phyloP scores from a whole-genome alignment of 2,888 invertebrate genomes.

The Notodonta ziczac region DNA sequence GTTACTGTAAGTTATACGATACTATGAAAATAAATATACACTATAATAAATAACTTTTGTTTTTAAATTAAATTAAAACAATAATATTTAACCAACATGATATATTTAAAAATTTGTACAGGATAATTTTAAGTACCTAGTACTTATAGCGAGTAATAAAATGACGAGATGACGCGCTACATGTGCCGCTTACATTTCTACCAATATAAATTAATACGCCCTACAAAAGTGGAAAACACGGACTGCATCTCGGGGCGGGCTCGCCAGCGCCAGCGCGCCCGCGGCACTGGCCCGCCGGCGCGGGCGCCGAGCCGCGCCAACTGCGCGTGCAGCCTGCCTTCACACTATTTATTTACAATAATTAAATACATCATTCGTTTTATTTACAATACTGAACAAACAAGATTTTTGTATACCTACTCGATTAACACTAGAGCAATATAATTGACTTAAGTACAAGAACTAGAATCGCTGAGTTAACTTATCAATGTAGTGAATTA shows the following conservation, averaged over 20 bases:
- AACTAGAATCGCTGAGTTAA: conserved; percentile 22
- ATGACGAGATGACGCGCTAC: conserved; percentile 59
- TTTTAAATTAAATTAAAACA: conserved; percentile 36
- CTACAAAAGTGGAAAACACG: conserved; percentile 15
- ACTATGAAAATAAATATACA: conserved; percentile 3
- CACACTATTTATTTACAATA: conserved; percentile 45
- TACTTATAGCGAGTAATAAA: conserved; percentile 57
- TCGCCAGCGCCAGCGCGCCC: not conserved
- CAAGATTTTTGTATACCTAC: conserved; percentile 17
- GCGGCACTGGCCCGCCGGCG: not conserved
- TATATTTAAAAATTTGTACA: conserved; percentile 80
- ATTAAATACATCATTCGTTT: conserved; percentile 26
- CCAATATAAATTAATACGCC: conserved; percentile 47
- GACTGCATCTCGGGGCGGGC: not conserved
- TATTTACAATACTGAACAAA: conserved; percentile 52
- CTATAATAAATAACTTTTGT: conserved; percentile 7
- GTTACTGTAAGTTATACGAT: not conserved
- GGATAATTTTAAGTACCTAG: conserved; percentile 70
- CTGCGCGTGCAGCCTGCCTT: not conserved
- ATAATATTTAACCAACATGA: conserved; percentile 67
- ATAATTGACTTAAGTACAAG: conserved; percentile 30
- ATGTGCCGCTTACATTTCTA: conserved; percentile 37
- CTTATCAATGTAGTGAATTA: conserved; percentile 7
- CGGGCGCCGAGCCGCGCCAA: too few relatives aligned
- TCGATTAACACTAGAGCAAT: conserved; percentile 13